Percentiles rank a stretch among this genome's conserved stretches.
Conservation (phyloP, 2,888 invertebrate species). For the Electrophaes corylata region DNA sequence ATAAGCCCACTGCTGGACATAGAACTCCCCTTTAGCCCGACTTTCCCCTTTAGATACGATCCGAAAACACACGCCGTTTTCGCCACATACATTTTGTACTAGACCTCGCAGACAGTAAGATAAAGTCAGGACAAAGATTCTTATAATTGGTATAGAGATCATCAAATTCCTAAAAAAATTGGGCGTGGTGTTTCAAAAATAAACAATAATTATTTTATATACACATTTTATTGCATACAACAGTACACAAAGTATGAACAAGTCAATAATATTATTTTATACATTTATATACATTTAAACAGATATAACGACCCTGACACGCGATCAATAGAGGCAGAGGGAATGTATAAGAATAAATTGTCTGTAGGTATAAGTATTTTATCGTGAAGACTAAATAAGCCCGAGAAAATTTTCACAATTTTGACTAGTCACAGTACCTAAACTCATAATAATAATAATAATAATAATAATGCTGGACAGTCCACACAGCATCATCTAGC, state of each 20-base stretch:
- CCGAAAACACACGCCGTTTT: too few species aligned
- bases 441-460: too few species aligned
- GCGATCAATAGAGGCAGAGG: constrained; percentile 57
- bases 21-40: too few species aligned
- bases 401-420: constrained; percentile 4
- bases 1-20: too few species aligned
- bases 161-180: background rate
- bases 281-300: constrained; percentile 66
- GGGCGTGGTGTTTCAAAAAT: constrained; percentile 1
- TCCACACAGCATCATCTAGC: too few species aligned
- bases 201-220: constrained; percentile 44
- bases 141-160: too few species aligned
- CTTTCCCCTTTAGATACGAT: too few species aligned
- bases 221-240: constrained; percentile 81
- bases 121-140: too few species aligned
- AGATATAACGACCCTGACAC: constrained; percentile 45
- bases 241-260: constrained; percentile 76
- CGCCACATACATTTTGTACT: too few species aligned
- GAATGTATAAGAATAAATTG: constrained; percentile 65
- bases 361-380: background rate
- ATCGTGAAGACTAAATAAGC: constrained; percentile 3
- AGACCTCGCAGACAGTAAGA: too few species aligned
- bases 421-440: constrained; percentile 31
- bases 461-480: too few species aligned
- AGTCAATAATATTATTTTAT: constrained; percentile 55